Evolutionary conservation across 1,140 invertebrate genomes (phyloP), one percentile per base, ranked within the genome.

Genomic region (Eurosta solidaginis): DNA sequence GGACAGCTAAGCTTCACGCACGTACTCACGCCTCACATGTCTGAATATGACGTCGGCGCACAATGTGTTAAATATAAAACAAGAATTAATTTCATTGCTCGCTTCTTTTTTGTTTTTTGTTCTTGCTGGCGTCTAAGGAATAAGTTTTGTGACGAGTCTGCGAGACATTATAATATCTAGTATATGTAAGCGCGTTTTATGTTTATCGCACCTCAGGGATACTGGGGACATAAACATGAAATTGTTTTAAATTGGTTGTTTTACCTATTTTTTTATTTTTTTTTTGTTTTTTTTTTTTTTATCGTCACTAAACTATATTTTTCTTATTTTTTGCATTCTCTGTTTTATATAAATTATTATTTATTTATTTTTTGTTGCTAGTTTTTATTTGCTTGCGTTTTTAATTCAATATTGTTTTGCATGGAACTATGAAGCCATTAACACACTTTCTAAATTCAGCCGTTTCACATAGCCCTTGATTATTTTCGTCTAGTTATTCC

Each of bases 321-420:
- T 40, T 42, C 1, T 68, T 47, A 3, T 20, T 45, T 74, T 33
- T 22, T n/a, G n/a, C n/a, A n/a, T n/a, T n/a, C n/a, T n/a, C n/a
- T n/a, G n/a, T 59, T 54, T 77, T 25, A 77, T 54, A 54, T 10
- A 6, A 52, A 29, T 52, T 50, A 52, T 44, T 20, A n/a, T 76
- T 52, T 25, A 4, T 50, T 27, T 17, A 14, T 42, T 76, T 40
- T 54, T 52, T 52, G 6, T 29, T 12, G 4, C 27, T 22, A 54
- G 42, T 52, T 44, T 75, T 20, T 40, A 22, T 22, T 54, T 33
- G n/a, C 29, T 3, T 47, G n/a, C n/a, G 3, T 47, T 9, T 47
- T 17, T 47, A 47, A 10, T 6, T 47, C 45, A 3, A 17, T 17
- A 47, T 47, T 47, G 14, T 47, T 47, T 14, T 47, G n/a, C n/a